Evolutionary conservation across 1,140 invertebrate species (phyloP), one percentile per base, ranked within the genome.

Genomic region (Bombyx mandarina): DNA sequence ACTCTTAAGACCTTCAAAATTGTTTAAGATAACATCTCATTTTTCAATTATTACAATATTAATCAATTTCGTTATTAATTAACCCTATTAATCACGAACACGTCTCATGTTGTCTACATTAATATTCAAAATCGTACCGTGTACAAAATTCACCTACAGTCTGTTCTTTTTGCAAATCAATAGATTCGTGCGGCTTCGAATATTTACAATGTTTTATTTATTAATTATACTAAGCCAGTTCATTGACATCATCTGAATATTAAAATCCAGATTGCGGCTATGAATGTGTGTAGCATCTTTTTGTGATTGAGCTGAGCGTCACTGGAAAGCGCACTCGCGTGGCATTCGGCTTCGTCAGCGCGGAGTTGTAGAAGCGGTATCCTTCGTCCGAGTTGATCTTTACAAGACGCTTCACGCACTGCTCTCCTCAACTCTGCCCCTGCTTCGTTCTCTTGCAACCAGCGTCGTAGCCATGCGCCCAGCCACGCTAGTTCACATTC

Each of bases 401-500:
- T 89, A 76, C 94, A 95, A 10, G 90, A 91, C 48, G 93, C 92
- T 48, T 85, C 75, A 57, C 88, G 82, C 3, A 90, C 89, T 7
- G 78, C 81, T 6, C 76, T 67, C 42, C 75, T 65, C 22, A 87
- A 64, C 57, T 79, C 79, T 2, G 66, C 79, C 26, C 88, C 89
- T 10, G 89, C 88, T 48, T 89, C 88, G 43, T 90, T 94, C 59
- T 86, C 83, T 57, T 86, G 83, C 55, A 86, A 65, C 95, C 95
- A 97, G 43, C 95, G 89, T 12, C 95, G 88, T 52, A 97, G 86
- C 96, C 96, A 97, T 51, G 94, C 90, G 1, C 95, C 95, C 42
- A 97, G 89, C 95, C 96, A 97, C 6, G 96, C 93, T 45, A 97
- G 88, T 53, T 95, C 94, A 75, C 96, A 97, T 65, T 96, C 95